phyloP scores from a whole-genome alignment of 2,113 vertebrate species.

The Phainopepla nitens region DNA sequence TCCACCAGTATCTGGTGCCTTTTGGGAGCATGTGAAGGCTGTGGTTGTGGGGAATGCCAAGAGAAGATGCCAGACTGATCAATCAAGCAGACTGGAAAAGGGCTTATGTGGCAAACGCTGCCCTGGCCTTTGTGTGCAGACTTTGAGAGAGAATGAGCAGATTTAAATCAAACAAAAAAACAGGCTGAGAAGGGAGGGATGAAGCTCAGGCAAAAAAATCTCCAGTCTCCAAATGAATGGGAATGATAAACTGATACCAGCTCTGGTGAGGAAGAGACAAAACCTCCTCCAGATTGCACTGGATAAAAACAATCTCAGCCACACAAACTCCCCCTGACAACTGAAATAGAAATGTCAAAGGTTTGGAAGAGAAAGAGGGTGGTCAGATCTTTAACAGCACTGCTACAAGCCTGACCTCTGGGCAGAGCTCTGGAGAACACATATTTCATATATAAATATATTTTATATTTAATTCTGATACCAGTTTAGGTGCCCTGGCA shows the following conservation, averaged over 20 bases:
- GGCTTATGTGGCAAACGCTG: neutral
- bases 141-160: conserved; percentile 36
- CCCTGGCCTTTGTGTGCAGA: conserved; percentile 14
- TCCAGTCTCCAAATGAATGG: neutral
- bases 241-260: neutral
- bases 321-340: neutral
- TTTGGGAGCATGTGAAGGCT: neutral
- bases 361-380: neutral
- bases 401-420: neutral
- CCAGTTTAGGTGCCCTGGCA: neutral
- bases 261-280: neutral
- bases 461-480: neutral
- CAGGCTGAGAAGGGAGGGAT: neutral
- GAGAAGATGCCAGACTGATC: conserved; percentile 43
- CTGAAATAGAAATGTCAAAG: neutral
- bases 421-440: neutral
- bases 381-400: neutral
- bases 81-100: conserved; percentile 48
- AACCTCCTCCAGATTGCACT: neutral
- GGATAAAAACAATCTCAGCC: neutral
- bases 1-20: neutral
- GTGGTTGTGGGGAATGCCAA: neutral
- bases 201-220: conserved; percentile 18
- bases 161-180: conserved; percentile 23
- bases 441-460: rapidly evolving